A percentile compares a stretch with the other conserved stretches of the same genome.
Conservation (phyloP, 1,140 invertebrate genomes). For the Eumeta japonica region DNA sequence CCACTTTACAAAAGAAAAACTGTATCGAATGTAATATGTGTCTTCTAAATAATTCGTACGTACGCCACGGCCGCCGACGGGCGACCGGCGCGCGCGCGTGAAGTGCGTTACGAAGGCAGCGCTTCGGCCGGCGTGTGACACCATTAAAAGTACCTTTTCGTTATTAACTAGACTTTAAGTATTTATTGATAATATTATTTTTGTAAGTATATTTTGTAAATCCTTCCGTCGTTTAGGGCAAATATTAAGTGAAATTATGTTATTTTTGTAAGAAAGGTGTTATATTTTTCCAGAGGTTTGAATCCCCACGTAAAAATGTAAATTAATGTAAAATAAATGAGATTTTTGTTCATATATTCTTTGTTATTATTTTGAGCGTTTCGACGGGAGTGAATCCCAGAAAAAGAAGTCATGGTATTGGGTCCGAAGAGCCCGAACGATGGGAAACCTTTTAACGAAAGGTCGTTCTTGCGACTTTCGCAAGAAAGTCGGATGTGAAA, state of each 20-base stretch:
- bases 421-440: neutral
- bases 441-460: neutral
- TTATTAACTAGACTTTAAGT: conserved; percentile 37
- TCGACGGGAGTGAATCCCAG: too few relatives aligned
- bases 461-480: conserved; percentile 6
- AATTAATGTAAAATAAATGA: conserved; percentile 57
- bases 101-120: conserved; percentile 28
- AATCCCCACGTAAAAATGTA: conserved; percentile 39
- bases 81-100: neutral
- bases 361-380: too few relatives aligned
- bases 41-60: neutral
- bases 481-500: conserved; percentile 54
- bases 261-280: conserved; percentile 27
- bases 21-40: neutral
- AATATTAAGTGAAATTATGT: conserved; percentile 17
- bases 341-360: conserved; percentile 54
- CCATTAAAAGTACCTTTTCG: conserved; percentile 47
- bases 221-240: conserved; percentile 21
- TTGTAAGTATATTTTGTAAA: conserved; percentile 30
- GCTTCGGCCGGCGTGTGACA: conserved; percentile 29
- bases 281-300: conserved; percentile 46
- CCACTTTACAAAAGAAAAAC: too few relatives aligned
- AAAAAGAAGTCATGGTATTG: too few relatives aligned
- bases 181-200: conserved; percentile 47
- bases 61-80: neutral